Percentiles rank a stretch among this genome's conserved stretches.
These are phyloP conservation scores for Micromussa lordhowensis DNA, from an alignment of 92 coral and sea anemone species.

Conservation along the genomic window DNA sequence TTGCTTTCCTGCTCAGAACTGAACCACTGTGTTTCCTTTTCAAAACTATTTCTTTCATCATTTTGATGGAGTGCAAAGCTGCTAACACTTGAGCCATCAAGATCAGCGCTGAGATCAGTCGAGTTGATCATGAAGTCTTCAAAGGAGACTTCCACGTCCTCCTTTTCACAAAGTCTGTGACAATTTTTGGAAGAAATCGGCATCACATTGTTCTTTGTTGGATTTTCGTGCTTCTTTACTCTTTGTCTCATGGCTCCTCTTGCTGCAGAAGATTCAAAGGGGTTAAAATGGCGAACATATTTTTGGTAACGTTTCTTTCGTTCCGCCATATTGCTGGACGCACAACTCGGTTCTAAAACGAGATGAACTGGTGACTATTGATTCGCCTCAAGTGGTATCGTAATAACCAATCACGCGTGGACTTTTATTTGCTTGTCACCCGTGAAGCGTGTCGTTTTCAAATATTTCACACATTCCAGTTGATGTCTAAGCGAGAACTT, in stretches of 20 bases:
- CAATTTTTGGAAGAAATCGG: not conserved
- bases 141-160: slow-evolving; percentile 9
- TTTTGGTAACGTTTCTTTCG: no score
- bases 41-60: slow-evolving; percentile 14
- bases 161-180: slow-evolving; percentile 3
- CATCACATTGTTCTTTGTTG: slow-evolving; percentile 2
- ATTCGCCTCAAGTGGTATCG: not conserved
- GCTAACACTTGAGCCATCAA: slow-evolving; percentile 14
- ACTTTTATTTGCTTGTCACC: not conserved
- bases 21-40: slow-evolving; percentile 12
- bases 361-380: slow-evolving; percentile 17
- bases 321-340: not conserved
- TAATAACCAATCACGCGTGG: slow-evolving; percentile 7
- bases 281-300: no score
- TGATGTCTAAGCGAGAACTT: slow-evolving; percentile 12
- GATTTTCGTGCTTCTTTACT: slow-evolving; percentile 11
- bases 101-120: slow-evolving; percentile 17
- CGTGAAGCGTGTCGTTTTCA: not conserved
- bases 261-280: no score
- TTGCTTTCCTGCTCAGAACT: slow-evolving; percentile 9
- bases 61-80: no score
- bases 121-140: slow-evolving; percentile 13
- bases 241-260: not conserved
- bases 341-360: slow-evolving; percentile 10
- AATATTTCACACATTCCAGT: no score